phyloP scores from a whole-genome alignment of 2,888 invertebrate species.

The Plemyria rubiginata region DNA sequence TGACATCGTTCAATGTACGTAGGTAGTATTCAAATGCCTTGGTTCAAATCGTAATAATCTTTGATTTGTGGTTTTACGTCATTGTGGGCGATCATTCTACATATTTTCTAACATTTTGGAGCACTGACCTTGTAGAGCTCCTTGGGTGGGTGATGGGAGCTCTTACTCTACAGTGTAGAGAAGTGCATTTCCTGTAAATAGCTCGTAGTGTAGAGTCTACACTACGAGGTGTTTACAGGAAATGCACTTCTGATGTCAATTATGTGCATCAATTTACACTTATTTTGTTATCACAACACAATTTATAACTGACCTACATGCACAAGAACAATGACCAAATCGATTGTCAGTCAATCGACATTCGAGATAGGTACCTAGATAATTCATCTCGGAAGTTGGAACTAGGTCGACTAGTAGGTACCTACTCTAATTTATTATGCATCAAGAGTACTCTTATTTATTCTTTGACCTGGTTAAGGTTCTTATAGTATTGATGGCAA shows the following conservation, averaged over 20 bases:
- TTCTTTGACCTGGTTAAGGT: too few relatives aligned
- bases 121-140: too few relatives aligned
- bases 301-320: neutral
- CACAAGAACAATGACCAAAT: constrained; percentile 29
- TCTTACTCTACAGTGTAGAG: too few relatives aligned
- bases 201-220: too few relatives aligned
- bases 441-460: too few relatives aligned
- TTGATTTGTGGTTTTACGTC: constrained; percentile 23
- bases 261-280: neutral
- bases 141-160: too few relatives aligned
- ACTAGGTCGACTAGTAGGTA: too few relatives aligned
- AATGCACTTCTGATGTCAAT: constrained; percentile 7
- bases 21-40: too few relatives aligned
- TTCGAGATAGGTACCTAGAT: constrained; percentile 7
- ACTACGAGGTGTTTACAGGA: too few relatives aligned
- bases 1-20: too few relatives aligned
- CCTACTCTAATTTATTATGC: neutral
- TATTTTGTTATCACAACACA: constrained; percentile 8
- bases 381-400: constrained; percentile 11
- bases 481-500: too few relatives aligned
- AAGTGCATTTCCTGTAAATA: too few relatives aligned
- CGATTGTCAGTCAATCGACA: constrained; percentile 26
- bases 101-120: constrained; percentile 16
- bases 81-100: constrained; percentile 29
- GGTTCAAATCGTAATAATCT: constrained; percentile 20